Evolutionary conservation across 2,888 invertebrate genomes (phyloP).

Genomic region (Iselma pallidipennis): DNA sequence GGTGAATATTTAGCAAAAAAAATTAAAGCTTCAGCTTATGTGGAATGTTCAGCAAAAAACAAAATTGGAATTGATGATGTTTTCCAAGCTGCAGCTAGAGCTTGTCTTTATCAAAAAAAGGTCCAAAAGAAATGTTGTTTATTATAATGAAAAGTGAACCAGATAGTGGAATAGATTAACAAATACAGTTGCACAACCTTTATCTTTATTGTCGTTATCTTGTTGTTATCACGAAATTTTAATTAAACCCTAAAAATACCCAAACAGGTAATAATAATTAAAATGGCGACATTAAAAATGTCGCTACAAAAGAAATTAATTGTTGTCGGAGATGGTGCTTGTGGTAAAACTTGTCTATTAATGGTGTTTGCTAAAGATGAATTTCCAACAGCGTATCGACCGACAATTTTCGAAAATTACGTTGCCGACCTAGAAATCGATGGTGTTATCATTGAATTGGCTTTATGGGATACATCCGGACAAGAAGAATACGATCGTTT

Average conservation of each 20-base stretch:
- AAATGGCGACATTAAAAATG: conserved; percentile 3
- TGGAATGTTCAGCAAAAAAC: conserved; percentile 99
- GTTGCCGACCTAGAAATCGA: conserved; percentile 99
- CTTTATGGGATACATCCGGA: conserved; percentile 97
- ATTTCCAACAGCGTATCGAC: conserved; percentile 99
- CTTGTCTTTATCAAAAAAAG: conserved; percentile 96
- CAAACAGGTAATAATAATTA: not conserved
- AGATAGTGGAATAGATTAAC: not conserved
- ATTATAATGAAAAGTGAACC: not conserved
- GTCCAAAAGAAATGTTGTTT: conserved; percentile 69
- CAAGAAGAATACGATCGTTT: conserved; percentile 98
- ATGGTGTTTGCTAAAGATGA: conserved; percentile 99
- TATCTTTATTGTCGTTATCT: conserved; percentile 4
- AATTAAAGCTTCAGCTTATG: conserved; percentile 96
- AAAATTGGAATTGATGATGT: conserved; percentile 98
- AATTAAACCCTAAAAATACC: not conserved
- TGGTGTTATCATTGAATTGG: conserved; percentile 84
- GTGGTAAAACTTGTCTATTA: conserved; percentile 98
- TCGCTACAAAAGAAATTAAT: conserved; percentile 92
- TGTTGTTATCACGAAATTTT: not conserved
- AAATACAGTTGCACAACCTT: not conserved
- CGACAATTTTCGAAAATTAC: conserved; percentile 99
- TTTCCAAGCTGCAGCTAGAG: conserved; percentile 98
- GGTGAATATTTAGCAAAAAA: conserved; percentile 98
- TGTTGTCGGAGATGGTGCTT: conserved; percentile 98